Base-by-base conservation (phyloP, 2,888 invertebrate genomes). In the Nudaria mundana region DNA sequence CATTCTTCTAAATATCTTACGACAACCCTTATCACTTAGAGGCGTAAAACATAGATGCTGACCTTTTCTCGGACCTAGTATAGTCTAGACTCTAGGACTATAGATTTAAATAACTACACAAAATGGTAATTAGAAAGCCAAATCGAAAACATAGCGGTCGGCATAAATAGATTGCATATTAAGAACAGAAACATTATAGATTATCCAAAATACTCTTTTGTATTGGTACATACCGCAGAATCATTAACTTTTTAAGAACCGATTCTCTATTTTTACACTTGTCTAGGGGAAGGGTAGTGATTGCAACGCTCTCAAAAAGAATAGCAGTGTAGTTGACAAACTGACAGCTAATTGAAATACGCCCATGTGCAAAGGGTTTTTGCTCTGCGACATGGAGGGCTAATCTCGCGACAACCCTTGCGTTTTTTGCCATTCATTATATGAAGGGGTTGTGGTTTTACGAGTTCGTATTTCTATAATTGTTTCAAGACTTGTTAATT, bases 321-420 rank as follows among this genome's bases (percentile, higher is more conserved):
- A 73, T 72, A 67, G 66, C 63, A 64, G 67, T 75, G 76, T 78
- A 81, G 83, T 83, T 84, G 83, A 84, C 81, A 81, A 81, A 80
- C 72, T 83, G 87, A 83, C 86, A 86, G 86, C 86, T 87, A 88
- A 87, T 88, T 86, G 87, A 83, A 79, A 77, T 71, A 84, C 87
- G 82, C 84, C 84, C 87, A 82, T 83, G 75, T 81, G 84, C 73
- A 48, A n/a, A 67, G 71, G 70, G 81, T 87, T 87, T 88, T 87
- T 87, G 82, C 83, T 64, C 46, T 44, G 63, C 59, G 55, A 71
- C 66, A 61, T 42, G 68, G 76, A 85, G 81, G 81, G 83, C 84
- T 83, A 86, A 88, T 86, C 80, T 65, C 55, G 69, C 66, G 63
- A 72, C 74, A 76, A 66, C 81, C 82, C 81, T 66, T 67, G 48